Evolutionary conservation across 2,888 invertebrate genomes (phyloP).

Genomic region (Phyto melanocephala): DNA sequence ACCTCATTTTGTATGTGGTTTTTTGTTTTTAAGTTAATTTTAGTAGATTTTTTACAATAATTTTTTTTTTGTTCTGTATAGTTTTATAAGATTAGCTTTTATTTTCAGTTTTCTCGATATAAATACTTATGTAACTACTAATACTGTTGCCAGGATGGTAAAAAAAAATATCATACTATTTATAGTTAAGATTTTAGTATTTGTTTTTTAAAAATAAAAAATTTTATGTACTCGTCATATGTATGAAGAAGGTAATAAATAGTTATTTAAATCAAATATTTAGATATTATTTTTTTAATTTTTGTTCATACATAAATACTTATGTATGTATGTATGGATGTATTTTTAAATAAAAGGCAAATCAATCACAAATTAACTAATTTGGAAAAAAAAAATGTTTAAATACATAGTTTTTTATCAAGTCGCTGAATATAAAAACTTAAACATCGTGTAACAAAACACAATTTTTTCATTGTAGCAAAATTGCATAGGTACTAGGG

Average conservation of each 20-base stretch:
- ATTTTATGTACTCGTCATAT: not conserved
- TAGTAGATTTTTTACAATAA: conserved; percentile 52
- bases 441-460: no score
- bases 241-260: conserved; percentile 43
- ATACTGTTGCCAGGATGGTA: conserved; percentile 28
- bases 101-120: conserved; percentile 23
- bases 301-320: not conserved
- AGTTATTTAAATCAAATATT: conserved; percentile 43
- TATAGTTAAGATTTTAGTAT: conserved; percentile 50
- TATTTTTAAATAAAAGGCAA: no score
- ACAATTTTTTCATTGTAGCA: no score
- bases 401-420: no score
- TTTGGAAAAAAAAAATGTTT: no score
- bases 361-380: no score
- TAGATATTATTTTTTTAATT: not conserved
- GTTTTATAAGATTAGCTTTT: conserved; percentile 35
- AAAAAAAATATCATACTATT: conserved; percentile 21
- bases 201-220: conserved; percentile 12
- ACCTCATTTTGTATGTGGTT: conserved; percentile 58
- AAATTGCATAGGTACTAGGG: no score
- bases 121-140: not conserved
- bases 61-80: conserved; percentile 48
- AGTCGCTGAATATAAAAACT: no score
- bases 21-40: conserved; percentile 61
- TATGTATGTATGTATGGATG: no score